Conservation (phyloP, 2,888 invertebrate species). For the Caenorhabditis imperialis region DNA sequence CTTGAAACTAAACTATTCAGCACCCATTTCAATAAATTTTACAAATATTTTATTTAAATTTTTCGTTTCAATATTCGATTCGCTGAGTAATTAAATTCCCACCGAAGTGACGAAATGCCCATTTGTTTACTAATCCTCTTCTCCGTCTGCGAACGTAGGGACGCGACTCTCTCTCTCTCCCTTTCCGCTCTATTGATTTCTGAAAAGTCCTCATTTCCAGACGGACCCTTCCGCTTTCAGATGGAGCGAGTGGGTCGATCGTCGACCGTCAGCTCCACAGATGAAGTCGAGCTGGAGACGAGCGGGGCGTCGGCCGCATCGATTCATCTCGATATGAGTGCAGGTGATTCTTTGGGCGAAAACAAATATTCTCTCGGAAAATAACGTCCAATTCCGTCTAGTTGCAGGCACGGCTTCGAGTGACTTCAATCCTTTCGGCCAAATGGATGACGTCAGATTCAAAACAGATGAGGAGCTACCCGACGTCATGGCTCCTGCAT, state of each 20-base stretch:
- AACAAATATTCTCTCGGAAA: constrained; percentile 7
- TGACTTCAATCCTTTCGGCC: constrained; percentile 49
- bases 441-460: constrained; percentile 36
- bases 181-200: neutral
- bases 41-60: no score
- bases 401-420: constrained; percentile 25
- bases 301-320: constrained; percentile 29
- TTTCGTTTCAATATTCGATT: no score
- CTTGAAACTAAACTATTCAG: no score
- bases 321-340: constrained; percentile 49
- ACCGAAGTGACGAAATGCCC: no score
- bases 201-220: no score
- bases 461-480: constrained; percentile 46
- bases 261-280: constrained; percentile 28
- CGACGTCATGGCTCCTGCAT: constrained; percentile 43
- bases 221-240: no score
- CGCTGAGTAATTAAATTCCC: no score
- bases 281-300: constrained; percentile 44
- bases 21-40: no score
- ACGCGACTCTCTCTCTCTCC: constrained; percentile 1
- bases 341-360: no score
- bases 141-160: constrained; percentile 1
- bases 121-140: neutral
- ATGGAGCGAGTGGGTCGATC: constrained; percentile 46
- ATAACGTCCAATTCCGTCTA: constrained; percentile 3